phyloP scores from a whole-genome alignment of 1,140 invertebrate species.

The Hirudo medicinalis region DNA sequence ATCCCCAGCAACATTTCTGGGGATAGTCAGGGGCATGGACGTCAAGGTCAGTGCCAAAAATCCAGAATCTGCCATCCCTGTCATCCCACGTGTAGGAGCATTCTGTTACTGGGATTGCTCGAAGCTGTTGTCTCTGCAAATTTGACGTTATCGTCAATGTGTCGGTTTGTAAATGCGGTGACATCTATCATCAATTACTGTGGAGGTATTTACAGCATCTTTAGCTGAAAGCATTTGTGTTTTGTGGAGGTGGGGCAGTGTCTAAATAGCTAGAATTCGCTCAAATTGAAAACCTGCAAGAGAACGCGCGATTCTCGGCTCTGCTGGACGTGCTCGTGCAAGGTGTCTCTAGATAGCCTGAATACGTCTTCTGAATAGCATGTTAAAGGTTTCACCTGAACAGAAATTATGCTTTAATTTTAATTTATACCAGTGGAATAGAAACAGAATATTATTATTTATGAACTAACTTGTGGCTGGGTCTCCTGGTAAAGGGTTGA shows the following conservation, averaged over 20 bases:
- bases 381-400: constrained; percentile 35
- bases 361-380: constrained; percentile 42
- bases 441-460: no score
- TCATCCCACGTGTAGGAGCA: constrained; percentile 44
- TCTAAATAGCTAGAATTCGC: no score
- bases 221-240: no score
- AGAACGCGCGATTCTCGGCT: constrained; percentile 33
- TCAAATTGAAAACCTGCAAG: constrained; percentile 32
- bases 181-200: no score
- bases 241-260: no score
- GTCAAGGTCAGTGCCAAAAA: constrained; percentile 46
- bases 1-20: constrained; percentile 48
- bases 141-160: neutral
- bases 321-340: constrained; percentile 10
- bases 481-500: no score
- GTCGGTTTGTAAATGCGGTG: no score
- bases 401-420: neutral
- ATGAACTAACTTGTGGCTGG: no score
- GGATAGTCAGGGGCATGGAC: constrained; percentile 47
- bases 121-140: constrained; percentile 44
- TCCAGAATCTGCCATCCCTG: constrained; percentile 39
- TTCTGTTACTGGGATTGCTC: constrained; percentile 44
- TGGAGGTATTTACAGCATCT: no score
- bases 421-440: no score
- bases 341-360: constrained; percentile 34